Percentiles rank a stretch among this genome's conserved stretches.
phyloP scores from a whole-genome alignment of 2,888 invertebrate species.

The Prosopocoilus inquinatus region DNA sequence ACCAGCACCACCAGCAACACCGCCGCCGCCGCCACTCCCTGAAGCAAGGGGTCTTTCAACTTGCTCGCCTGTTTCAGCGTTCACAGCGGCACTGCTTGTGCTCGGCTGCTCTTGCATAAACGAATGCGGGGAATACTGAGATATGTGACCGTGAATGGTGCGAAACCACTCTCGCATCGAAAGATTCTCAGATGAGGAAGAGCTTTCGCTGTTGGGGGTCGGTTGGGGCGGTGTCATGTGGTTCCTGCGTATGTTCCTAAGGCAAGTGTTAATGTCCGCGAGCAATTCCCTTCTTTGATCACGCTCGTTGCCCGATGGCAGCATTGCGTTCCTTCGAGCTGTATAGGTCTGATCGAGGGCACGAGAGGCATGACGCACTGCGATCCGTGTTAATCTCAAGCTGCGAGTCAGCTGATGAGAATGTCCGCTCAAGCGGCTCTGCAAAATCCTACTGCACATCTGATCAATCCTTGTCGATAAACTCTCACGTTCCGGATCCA shows the following conservation, averaged over 20 bases:
- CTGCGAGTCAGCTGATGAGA: conserved; percentile 43
- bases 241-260: conserved; percentile 30
- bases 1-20: no score
- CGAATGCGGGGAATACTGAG: conserved; percentile 11
- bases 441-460: conserved; percentile 45
- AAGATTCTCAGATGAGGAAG: conserved; percentile 16
- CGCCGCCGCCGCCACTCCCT: no score
- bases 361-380: conserved; percentile 41
- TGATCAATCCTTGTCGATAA: conserved; percentile 44
- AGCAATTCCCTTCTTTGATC: conserved; percentile 29
- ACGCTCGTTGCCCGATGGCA: conserved; percentile 37
- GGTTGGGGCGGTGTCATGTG: conserved; percentile 7
- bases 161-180: conserved; percentile 29
- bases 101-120: neutral
- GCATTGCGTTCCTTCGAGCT: conserved; percentile 40
- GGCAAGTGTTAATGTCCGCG: conserved; percentile 30
- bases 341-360: conserved; percentile 43
- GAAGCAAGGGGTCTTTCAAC: neutral
- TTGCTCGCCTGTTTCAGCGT: conserved; percentile 17
- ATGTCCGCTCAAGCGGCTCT: conserved; percentile 38
- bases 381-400: conserved; percentile 41
- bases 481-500: conserved; percentile 44
- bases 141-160: conserved; percentile 30
- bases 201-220: neutral
- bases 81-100: conserved; percentile 9